Base-by-base conservation (phyloP, 1,140 invertebrate genomes). In the Aplysia californica region DNA sequence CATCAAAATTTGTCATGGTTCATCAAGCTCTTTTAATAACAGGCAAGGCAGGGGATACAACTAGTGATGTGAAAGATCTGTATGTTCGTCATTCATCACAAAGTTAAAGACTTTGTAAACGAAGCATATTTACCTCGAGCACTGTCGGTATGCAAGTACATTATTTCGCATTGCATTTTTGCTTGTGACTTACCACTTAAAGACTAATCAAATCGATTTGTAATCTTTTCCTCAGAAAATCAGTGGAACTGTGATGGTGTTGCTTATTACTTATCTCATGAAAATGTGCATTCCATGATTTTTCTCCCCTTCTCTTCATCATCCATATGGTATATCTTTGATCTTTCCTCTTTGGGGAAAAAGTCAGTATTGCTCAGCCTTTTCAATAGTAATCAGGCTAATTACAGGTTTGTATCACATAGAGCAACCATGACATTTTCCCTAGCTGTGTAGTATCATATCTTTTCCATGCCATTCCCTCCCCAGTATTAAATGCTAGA, bases 201-300 rank as follows among this genome's bases (percentile, higher is more conserved):
- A n/a, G n/a, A n/a, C n/a, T n/a, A n/a, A n/a, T n/a, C n/a, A n/a
- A n/a, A n/a, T n/a, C n/a, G n/a, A n/a, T n/a, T n/a, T n/a, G n/a
- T n/a, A n/a, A n/a, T n/a, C n/a, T n/a, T n/a, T n/a, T n/a, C n/a
- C n/a, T n/a, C n/a, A 50, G n/a, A 15, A 50, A 50, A 50, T 15
- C 44, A n/a, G 26, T 68, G 38, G 38, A 68, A 70, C 68, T 70
- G 68, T 70, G 68, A 70, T 70, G 68, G 50, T 70, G 44, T 70
- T 69, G 56, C 67, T 69, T 70, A 33, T 70, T 50, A 56, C 50
- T 50, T 20, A 50, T 56, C 68, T 69, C 41, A 36, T 56, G n/a
- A n/a, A 35, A 70, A 50, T 35, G 33, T 70, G 68, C 68, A 70
- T 70, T 70, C 68, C 68, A 70, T 35, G 36, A 70, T 23, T 2